phyloP scores from a whole-genome alignment of 2,888 invertebrate species.

The Trissolcus japonicus region DNA sequence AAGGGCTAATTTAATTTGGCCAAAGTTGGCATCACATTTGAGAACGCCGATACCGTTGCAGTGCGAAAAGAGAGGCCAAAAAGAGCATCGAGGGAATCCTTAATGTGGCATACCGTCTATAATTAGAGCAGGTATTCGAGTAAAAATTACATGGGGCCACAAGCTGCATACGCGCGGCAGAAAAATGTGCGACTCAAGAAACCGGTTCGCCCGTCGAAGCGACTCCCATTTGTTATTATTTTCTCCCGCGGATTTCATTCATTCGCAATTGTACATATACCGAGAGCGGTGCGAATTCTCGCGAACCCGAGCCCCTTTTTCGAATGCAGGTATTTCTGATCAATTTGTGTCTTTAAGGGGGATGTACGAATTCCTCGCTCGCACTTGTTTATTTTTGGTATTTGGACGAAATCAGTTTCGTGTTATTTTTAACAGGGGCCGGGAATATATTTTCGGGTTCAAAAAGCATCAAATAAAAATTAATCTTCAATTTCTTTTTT shows the following conservation, averaged over 20 bases:
- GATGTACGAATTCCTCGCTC: not conserved
- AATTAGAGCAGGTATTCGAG: slow-evolving; percentile 72
- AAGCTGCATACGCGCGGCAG: slow-evolving; percentile 23
- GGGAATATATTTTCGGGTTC: too few relatives aligned
- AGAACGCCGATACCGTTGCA: slow-evolving; percentile 9
- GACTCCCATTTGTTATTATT: slow-evolving; percentile 42
- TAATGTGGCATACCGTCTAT: slow-evolving; percentile 65
- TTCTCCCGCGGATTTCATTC: slow-evolving; percentile 25
- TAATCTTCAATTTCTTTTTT: too few relatives aligned
- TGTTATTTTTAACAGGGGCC: too few relatives aligned
- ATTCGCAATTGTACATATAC: not conserved
- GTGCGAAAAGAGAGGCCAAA: slow-evolving; percentile 17
- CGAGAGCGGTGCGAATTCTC: slow-evolving; percentile 8
- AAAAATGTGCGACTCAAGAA: slow-evolving; percentile 50
- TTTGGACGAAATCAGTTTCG: not conserved
- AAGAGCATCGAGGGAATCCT: slow-evolving; percentile 23
- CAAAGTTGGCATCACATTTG: slow-evolving; percentile 28
- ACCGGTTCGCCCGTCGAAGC: slow-evolving; percentile 32
- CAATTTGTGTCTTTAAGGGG: slow-evolving; percentile 12
- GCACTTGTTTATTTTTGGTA: not conserved
- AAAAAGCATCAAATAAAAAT: too few relatives aligned
- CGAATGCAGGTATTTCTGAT: slow-evolving; percentile 8
- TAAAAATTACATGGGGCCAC: slow-evolving; percentile 66
- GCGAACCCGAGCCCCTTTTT: not conserved
- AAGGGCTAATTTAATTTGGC: slow-evolving; percentile 48